Evolutionary conservation across 1,140 invertebrate genomes (phyloP), one percentile per base, ranked within the genome.

Genomic region (Pogonomyrmex californicus): DNA sequence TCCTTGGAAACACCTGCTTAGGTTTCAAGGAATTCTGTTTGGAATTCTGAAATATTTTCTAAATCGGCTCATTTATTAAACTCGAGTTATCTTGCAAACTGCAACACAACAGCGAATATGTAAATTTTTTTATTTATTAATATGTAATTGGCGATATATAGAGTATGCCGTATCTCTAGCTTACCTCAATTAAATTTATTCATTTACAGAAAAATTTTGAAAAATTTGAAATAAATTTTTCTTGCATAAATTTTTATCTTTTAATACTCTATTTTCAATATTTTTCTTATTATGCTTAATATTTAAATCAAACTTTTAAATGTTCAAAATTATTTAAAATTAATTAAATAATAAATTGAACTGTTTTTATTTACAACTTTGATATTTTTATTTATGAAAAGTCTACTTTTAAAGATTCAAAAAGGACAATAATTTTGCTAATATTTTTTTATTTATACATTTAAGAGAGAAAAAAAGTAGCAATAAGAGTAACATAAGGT

Each of bases 121-220:
- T 36, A 5, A n/a, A 44, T 12, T 9, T 56, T 36, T 30, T 73
- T 83, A 60, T 49, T 83, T 60, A 82, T 73, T 73, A 30, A 73
- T 17, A 5, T 60, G 5, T 14, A 47, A 71, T 82, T 71, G 47
- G 30, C 38, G 65, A 56, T 70, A 44, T 70, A 1, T 33, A 47
- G 7, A 2, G n/a, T 12, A 6, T 7, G 33, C 10, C 60, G 56
- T 33, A 23, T 4, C 9, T 51, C 2, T 14, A 17, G 30, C n/a
- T 71, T 76, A 14, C 5, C 60, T 33, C 41, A 36, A 5, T 36
- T 51, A 23, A 23, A 23, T 14, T 1, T 4, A 38, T 12, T 38
- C 38, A 30, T 60, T 38, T 17, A 14, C n/a, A 2, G 9, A 78
- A 23, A 23, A 23, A 65, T 44, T 36, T 51, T 78, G 17, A 78